Evolutionary conservation across 1,140 invertebrate genomes (phyloP), one percentile per base, ranked within the genome.

Genomic region (Formica exsecta): DNA sequence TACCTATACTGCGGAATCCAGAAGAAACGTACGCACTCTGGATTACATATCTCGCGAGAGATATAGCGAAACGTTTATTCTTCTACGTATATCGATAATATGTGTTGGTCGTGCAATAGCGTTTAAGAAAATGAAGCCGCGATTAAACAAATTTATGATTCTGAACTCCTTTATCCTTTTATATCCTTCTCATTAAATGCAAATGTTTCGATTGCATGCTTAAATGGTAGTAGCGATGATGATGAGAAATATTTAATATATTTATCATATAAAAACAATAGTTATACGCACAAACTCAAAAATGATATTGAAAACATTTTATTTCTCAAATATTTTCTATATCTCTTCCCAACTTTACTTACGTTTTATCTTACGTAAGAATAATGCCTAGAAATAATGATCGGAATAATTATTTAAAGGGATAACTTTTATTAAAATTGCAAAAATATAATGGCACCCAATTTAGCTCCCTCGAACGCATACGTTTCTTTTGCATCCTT

Each of bases 21-120:
- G 61, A 90, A 90, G 89, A 90, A 90, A 90, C 89, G 86, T 90
- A 90, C 71, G 76, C 86, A 88, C 65, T 44, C 54, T 73, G 68
- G 8, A 74, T 74, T 4, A 61, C 36, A 16, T 80, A 22, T 70
- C 51, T 48, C 13, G 11, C 16, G n/a, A 79, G 19, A 68, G 22
- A 80, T 29, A 59, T n/a, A 4, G 6, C 16, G 32, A 51, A 65
- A 25, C 29, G 7, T 32, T 57, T 38, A 11, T 38, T 68, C 2
- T 61, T 73, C 79, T 73, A 57, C 25, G 22, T 44, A 61, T 81
- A 41, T 65, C 62, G 44, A 68, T 19, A 51, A 66, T 6, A 8
- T 38, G 16, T 41, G 16, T 29, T 16, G 3, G 3, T 57, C 19
- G 1, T n/a, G 51, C 51, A 70, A 80, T 44, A 9, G 9, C 25